Conservation (phyloP, 2,113 vertebrate species). For the Phocoena phocoena region DNA sequence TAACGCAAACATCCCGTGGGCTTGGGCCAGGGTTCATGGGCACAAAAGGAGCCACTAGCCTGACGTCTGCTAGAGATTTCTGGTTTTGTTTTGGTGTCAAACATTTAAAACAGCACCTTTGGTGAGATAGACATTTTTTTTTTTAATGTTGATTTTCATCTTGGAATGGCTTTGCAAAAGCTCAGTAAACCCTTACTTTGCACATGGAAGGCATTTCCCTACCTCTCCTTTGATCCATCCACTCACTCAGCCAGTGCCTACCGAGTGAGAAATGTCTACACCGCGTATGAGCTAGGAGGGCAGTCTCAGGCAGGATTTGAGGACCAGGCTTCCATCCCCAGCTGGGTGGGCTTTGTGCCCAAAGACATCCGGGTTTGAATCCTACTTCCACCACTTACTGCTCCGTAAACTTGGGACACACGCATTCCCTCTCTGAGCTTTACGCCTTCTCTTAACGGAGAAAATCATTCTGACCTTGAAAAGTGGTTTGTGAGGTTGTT, state of each 20-base stretch:
- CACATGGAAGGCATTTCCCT: background rate
- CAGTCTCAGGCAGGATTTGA: background rate
- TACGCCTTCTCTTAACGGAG: background rate
- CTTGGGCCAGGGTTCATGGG: background rate
- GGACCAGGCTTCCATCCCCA: background rate
- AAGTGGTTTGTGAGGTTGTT: background rate
- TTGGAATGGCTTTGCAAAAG: background rate
- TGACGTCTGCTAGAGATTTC: background rate
- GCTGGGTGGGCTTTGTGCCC: background rate
- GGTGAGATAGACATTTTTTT: background rate
- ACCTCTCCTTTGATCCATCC: accelerated
- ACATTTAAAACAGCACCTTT: background rate
- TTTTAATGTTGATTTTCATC: background rate
- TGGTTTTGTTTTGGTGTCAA: background rate
- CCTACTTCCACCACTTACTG: background rate
- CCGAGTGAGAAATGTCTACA: background rate
- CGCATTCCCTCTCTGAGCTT: too few species aligned
- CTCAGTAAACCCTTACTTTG: background rate
- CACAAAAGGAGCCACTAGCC: background rate
- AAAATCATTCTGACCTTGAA: background rate
- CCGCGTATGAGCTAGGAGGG: accelerated
- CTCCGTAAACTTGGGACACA: background rate
- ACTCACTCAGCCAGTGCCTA: background rate
- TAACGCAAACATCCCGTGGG: background rate
- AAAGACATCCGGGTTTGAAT: background rate